Base-by-base conservation (phyloP, 1,140 invertebrate genomes). In the Cephus cinctus region DNA sequence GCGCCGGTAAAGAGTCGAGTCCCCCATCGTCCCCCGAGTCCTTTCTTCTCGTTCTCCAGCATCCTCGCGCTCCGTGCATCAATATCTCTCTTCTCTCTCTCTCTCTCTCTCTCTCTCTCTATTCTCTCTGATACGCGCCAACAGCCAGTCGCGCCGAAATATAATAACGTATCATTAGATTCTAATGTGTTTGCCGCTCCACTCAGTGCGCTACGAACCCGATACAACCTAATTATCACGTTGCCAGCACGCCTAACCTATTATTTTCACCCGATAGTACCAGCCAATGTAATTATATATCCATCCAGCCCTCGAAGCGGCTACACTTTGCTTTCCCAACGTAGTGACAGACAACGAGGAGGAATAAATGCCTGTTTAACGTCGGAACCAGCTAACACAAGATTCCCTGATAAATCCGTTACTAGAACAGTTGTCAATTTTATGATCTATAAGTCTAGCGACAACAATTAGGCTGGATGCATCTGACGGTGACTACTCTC, bases 281-380 rank as follows among this genome's bases (percentile, higher is more conserved):
- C 53, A 51, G 50, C 60, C 64, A 67, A 69, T 67, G 59, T 73
- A 71, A 75, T 73, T 72, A 75, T 68, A 70, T 59, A 71, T 69
- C 67, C 64, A 73, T 71, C 63, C 59, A 56, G 57, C 67, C 64
- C 67, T 68, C 70, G 68, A 73, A 67, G 65, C 64, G 59, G 65
- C 62, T 68, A 66, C 66, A 69, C n/a, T n/a, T n/a, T n/a, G n/a
- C n/a, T n/a, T n/a, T n/a, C n/a, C n/a, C n/a, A n/a, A n/a, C n/a
- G n/a, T n/a, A n/a, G n/a, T n/a, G n/a, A n/a, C n/a, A n/a, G n/a
- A n/a, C n/a, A n/a, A n/a, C n/a, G n/a, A n/a, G n/a, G n/a, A 53
- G 69, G 62, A 54, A 34, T 32, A 32, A 15, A 21, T 31, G 36
- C 32, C 41, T 18, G n/a, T n/a, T 31, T 12, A 15, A 11, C 35